Evolutionary conservation across 92 coral and sea anemone genomes (phyloP).

Genomic region (Epizoanthus rinbou): DNA sequence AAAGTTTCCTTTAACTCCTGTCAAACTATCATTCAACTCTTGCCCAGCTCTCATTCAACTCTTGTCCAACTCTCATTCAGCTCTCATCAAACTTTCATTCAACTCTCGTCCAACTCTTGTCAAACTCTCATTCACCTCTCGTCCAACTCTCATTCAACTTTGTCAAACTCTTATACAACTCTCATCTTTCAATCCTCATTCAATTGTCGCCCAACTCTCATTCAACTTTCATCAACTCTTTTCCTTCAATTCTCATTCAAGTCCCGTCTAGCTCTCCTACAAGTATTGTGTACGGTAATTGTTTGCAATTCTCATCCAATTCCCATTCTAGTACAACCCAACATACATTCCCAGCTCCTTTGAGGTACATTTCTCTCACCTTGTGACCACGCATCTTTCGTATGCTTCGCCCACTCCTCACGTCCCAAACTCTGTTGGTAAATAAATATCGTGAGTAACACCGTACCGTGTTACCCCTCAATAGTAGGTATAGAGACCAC

Average conservation of each 20-base stretch:
- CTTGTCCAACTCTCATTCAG: no score
- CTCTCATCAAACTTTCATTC: no score
- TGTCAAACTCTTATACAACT: no score
- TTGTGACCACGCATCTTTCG: slow-evolving; percentile 90
- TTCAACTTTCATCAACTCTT: not conserved
- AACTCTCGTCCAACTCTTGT: no score
- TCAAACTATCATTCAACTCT: no score
- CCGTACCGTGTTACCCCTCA: not conserved
- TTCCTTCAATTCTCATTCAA: no score
- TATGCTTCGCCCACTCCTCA: slow-evolving; percentile 88
- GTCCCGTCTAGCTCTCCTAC: no score
- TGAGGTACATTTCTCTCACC: slow-evolving; percentile 47
- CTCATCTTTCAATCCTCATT: not conserved
- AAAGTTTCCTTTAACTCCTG: no score
- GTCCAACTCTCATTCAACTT: no score
- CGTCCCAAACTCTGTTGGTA: slow-evolving; percentile 85
- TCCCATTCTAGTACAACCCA: not conserved
- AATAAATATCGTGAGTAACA: not conserved
- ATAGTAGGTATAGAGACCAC: no score
- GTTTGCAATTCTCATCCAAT: not conserved
- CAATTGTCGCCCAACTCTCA: not conserved
- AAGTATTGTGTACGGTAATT: not conserved
- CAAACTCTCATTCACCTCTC: no score
- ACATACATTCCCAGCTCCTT: not conserved
- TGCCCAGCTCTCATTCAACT: no score